Evolutionary conservation across 2,797 vertebrate genomes (phyloP), one percentile per base, ranked within the genome.

Genomic region (Heterohyrax brucei): DNA sequence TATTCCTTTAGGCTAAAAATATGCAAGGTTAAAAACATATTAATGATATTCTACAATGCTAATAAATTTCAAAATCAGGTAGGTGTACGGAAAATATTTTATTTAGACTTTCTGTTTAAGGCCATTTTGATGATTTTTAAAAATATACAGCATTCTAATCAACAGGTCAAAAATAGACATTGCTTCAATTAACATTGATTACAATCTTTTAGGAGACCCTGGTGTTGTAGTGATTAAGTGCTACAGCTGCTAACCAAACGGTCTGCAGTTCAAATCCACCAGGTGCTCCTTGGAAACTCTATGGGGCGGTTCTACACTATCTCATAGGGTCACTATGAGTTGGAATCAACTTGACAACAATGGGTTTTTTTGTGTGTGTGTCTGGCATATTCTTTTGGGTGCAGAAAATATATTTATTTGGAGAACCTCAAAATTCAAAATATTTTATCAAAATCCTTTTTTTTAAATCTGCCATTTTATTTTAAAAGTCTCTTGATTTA

Each of bases 81-180:
- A 82, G 30, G 30, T 70, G 5, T 78, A 82, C 6, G 24, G 22
- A 46, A 5, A 48, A 86, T n/a, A 73, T 94, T 87, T 96, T 88
- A 88, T 24, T 90, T 62, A 83, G 18, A n/a, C 9, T 90, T 91
- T 95, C 78, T 85, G 22, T 48, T 46, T 53, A 21, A 94, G 39
- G 10, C 8, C 10, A 91, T 92, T 93, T 95, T 89, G 94, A 68
- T 92, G 9, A 76, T 90, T 96, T 88, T 89, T 89, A 39, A 39
- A 39, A 39, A 96, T 39, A 73, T 30, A 91, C 1, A 87, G 4
- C 21, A 94, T 87, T 87, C 39, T 21, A 93, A 72, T 83, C 64
- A 94, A 80, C 4, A 94, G 93, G 24, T 83, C 66, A 88, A 90
- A 92, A 92, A 76, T 3, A 95, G 79, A 46, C 21, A 87, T 48